These are phyloP conservation scores for Enteromius treurensis DNA, from an alignment of 2,797 vertebrate species.

Conservation along the genomic window DNA sequence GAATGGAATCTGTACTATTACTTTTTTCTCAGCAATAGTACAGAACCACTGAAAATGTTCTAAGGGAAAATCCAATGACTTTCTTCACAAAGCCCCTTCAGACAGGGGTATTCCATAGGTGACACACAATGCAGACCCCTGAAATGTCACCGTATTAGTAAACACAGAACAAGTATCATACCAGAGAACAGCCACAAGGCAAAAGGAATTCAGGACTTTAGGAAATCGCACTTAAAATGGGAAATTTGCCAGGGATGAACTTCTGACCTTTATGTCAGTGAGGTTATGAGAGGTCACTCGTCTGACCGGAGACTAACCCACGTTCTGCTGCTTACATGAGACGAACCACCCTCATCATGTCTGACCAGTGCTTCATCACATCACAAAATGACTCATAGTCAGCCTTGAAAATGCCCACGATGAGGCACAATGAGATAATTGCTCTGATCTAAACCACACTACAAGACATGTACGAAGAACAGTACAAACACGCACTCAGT, in stretches of 20 bases:
- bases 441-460: slow-evolving; percentile 8
- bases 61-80: slow-evolving; percentile 26
- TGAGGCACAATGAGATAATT: slow-evolving; percentile 31
- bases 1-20: no score
- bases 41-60: background rate
- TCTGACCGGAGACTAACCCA: background rate
- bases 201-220: background rate
- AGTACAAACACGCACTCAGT: background rate
- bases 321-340: background rate
- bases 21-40: background rate
- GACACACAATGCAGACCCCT: background rate
- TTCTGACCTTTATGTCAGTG: slow-evolving; percentile 5
- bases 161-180: background rate
- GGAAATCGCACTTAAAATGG: background rate
- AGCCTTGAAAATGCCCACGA: slow-evolving; percentile 32
- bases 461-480: background rate
- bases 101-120: slow-evolving; percentile 26
- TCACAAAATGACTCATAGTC: slow-evolving; percentile 28
- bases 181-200: background rate
- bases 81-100: slow-evolving; percentile 6
- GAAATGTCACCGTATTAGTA: background rate
- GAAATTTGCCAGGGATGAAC: slow-evolving; percentile 7
- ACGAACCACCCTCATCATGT: background rate
- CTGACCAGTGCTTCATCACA: slow-evolving; percentile 18
- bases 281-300: background rate